phyloP scores from a whole-genome alignment of 2,888 invertebrate genomes.

The Melieria omissa region DNA sequence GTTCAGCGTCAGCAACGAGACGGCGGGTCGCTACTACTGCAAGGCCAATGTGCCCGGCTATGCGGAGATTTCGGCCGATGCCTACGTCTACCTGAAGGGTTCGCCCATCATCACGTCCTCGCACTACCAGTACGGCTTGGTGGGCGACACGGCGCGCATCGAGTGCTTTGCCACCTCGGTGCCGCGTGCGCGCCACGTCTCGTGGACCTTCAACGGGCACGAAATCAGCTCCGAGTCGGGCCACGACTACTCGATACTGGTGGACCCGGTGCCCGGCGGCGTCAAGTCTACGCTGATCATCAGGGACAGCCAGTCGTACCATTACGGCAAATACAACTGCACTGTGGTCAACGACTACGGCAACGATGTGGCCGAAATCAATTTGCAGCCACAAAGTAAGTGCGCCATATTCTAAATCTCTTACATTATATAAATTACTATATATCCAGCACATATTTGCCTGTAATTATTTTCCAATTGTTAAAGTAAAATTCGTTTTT shows the following conservation, averaged over 20 bases:
- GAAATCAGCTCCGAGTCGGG: slow-evolving; percentile 81
- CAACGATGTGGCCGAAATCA: slow-evolving; percentile 84
- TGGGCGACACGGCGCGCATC: slow-evolving; percentile 83
- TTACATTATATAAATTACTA: not conserved
- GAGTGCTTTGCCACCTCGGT: slow-evolving; percentile 92
- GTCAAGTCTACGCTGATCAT: slow-evolving; percentile 91
- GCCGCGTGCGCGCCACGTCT: slow-evolving; percentile 86
- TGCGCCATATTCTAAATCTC: slow-evolving; percentile 48
- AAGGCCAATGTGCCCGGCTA: slow-evolving; percentile 90
- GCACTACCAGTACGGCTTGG: slow-evolving; percentile 82
- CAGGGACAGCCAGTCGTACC: slow-evolving; percentile 83
- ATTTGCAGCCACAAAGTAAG: slow-evolving; percentile 89
- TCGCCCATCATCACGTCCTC: slow-evolving; percentile 85
- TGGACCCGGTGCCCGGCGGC: slow-evolving; percentile 80
- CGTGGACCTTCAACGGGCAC: slow-evolving; percentile 88
- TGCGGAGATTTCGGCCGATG: slow-evolving; percentile 84
- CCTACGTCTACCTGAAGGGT: slow-evolving; percentile 82
- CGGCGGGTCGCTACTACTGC: slow-evolving; percentile 89
- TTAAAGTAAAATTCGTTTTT: not conserved
- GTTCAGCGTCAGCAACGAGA: slow-evolving; percentile 80
- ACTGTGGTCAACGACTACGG: slow-evolving; percentile 93
- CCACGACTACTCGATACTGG: slow-evolving; percentile 79
- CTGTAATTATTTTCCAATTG: not conserved
- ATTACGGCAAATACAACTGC: slow-evolving; percentile 94
- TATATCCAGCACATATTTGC: not conserved